These are phyloP conservation scores for Xestobium rufovillosum DNA, from an alignment of 2,888 invertebrate species.

Conservation along the genomic window DNA sequence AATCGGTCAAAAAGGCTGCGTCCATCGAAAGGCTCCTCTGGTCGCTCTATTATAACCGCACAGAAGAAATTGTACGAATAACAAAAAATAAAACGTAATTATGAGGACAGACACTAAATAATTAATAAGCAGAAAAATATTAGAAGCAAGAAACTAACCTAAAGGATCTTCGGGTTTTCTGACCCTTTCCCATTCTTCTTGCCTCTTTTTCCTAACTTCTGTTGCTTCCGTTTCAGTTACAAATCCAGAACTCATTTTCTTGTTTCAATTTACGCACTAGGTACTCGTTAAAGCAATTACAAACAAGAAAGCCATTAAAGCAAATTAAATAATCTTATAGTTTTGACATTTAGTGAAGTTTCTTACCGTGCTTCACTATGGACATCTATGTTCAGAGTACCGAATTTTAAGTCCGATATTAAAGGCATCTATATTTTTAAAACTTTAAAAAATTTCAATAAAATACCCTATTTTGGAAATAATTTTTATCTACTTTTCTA, in stretches of 20 bases:
- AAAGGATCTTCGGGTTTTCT: constrained; percentile 82
- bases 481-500: no score
- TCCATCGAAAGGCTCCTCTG: constrained; percentile 76
- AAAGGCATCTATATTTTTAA: no score
- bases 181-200: constrained; percentile 96
- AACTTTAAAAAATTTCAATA: no score
- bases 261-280: no score
- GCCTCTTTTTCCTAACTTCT: constrained; percentile 70
- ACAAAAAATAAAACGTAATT: not conserved
- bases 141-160: constrained; percentile 50
- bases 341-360: no score
- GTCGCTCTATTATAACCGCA: constrained; percentile 60
- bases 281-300: no score
- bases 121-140: constrained; percentile 1
- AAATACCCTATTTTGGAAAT: no score
- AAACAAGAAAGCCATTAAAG: no score
- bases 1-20: constrained; percentile 87
- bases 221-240: constrained; percentile 80
- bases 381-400: no score
- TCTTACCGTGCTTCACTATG: no score
- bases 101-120: not conserved
- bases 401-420: no score
- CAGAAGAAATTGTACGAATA: constrained; percentile 3
- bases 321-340: no score
- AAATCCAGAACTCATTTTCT: constrained; percentile 82